phyloP scores from a whole-genome alignment of 1,140 invertebrate genomes.

The Leucophenga varia region DNA sequence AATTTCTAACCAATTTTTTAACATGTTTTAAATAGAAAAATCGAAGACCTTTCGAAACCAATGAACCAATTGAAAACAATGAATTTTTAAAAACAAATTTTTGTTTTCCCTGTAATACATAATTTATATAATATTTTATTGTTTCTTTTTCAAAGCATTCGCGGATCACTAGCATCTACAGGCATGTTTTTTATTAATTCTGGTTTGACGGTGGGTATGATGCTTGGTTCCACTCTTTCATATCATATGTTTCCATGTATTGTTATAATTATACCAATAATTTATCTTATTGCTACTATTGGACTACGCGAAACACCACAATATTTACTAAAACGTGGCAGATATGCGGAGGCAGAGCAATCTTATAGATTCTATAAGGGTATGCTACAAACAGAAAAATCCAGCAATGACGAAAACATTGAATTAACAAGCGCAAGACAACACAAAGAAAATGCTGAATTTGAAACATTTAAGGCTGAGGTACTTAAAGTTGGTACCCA shows the following conservation, averaged over 20 bases:
- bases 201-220: slow-evolving; percentile 33
- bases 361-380: slow-evolving; percentile 42
- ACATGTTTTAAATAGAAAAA: no score
- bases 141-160: slow-evolving; percentile 23
- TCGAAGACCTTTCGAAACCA: no score
- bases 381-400: no score
- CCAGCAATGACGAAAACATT: no score
- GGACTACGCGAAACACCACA: slow-evolving; percentile 33
- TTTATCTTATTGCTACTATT: slow-evolving; percentile 30
- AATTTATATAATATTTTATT: neutral
- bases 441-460: slow-evolving; percentile 27
- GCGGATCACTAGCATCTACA: slow-evolving; percentile 38
- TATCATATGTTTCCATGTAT: slow-evolving; percentile 41
- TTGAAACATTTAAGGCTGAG: slow-evolving; percentile 33
- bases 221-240: slow-evolving; percentile 31
- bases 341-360: slow-evolving; percentile 25
- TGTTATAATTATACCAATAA: slow-evolving; percentile 15
- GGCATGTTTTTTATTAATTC: slow-evolving; percentile 34
- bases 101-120: no score
- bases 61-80: no score
- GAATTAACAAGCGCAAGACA: no score
- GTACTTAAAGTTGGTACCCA: slow-evolving; percentile 34
- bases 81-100: no score
- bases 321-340: slow-evolving; percentile 26
- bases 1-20: no score